A percentile compares a stretch with the other conserved stretches of the same genome.
Evolutionary conservation across 2,888 invertebrate species (phyloP).

Genomic region (Listrodromus nycthemerus): DNA sequence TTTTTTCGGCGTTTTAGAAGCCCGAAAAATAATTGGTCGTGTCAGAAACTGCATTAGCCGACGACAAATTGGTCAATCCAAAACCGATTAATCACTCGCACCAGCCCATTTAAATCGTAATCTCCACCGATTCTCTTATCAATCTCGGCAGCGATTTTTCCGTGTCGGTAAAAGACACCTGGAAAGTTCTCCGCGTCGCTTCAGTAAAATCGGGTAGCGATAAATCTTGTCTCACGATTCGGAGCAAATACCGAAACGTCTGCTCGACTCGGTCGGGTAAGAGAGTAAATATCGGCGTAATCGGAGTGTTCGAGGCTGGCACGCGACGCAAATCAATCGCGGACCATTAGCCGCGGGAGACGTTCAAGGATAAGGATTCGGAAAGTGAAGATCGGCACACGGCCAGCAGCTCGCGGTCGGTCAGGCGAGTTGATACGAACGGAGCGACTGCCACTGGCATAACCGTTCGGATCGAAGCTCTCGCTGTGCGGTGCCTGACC

Average conservation of each 20-base stretch:
- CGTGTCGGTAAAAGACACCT: not conserved
- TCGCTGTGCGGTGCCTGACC: slow-evolving; percentile 46
- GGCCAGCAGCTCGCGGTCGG: not conserved
- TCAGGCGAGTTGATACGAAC: slow-evolving; percentile 22
- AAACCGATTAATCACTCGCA: not conserved
- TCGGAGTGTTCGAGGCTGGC: slow-evolving; percentile 56
- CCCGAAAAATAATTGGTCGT: too few species aligned
- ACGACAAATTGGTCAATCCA: not conserved
- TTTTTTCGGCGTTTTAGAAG: not conserved
- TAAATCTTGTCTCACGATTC: not conserved
- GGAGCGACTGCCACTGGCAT: slow-evolving; percentile 14
- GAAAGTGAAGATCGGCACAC: slow-evolving; percentile 66
- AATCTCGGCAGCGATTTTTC: not conserved
- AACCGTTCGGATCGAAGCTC: slow-evolving; percentile 65
- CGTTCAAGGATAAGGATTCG: slow-evolving; percentile 68
- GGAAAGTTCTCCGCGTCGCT: not conserved
- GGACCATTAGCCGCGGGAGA: slow-evolving; percentile 70
- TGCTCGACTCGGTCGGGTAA: not conserved
- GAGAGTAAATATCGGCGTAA: not conserved
- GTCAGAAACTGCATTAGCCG: not conserved
- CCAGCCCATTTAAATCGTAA: not conserved
- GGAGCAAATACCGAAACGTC: not conserved
- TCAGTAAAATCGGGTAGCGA: not conserved
- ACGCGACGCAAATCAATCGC: slow-evolving; percentile 77
- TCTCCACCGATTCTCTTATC: not conserved